Evolutionary conservation across 2,113 vertebrate species (phyloP).

Genomic region (Rana temporaria): DNA sequence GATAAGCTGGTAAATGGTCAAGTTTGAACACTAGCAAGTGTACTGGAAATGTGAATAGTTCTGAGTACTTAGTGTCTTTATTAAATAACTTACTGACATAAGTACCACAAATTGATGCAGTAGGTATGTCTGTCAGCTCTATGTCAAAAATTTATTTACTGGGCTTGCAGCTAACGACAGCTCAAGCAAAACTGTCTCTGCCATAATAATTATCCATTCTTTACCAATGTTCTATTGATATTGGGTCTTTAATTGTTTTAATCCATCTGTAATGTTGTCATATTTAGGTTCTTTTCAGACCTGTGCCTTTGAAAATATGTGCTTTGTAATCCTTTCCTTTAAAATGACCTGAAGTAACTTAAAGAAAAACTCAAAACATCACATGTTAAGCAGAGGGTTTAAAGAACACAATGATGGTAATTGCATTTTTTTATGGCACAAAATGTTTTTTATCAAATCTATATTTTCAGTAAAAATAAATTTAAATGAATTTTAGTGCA

Average conservation of each 20-base stretch:
- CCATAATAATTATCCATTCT: conserved; percentile 17
- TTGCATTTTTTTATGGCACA: too few relatives aligned
- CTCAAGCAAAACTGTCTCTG: conserved; percentile 10
- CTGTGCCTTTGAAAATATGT: too few relatives aligned
- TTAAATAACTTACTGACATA: conserved; percentile 20
- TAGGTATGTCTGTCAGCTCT: conserved; percentile 34
- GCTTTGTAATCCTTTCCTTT: too few relatives aligned
- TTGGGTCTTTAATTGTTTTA: neutral
- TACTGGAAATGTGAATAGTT: conserved; percentile 35
- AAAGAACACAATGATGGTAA: too few relatives aligned
- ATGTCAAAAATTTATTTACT: conserved; percentile 2
- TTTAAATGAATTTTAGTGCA: too few relatives aligned
- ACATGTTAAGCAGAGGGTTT: too few relatives aligned
- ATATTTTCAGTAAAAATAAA: too few relatives aligned
- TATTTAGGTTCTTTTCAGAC: too few relatives aligned
- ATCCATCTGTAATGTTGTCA: neutral
- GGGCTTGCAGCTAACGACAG: conserved; percentile 18
- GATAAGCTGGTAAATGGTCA: conserved; percentile 36
- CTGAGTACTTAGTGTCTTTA: conserved; percentile 35
- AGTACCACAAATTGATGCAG: conserved; percentile 26
- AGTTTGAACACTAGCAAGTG: conserved; percentile 25
- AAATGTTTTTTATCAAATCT: too few relatives aligned
- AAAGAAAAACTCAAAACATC: too few relatives aligned
- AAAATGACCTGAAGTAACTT: too few relatives aligned
- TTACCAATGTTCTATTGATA: neutral